Evolutionary conservation across 2,797 vertebrate genomes (phyloP), one percentile per base, ranked within the genome.

Genomic region (Syncerus caffer): DNA sequence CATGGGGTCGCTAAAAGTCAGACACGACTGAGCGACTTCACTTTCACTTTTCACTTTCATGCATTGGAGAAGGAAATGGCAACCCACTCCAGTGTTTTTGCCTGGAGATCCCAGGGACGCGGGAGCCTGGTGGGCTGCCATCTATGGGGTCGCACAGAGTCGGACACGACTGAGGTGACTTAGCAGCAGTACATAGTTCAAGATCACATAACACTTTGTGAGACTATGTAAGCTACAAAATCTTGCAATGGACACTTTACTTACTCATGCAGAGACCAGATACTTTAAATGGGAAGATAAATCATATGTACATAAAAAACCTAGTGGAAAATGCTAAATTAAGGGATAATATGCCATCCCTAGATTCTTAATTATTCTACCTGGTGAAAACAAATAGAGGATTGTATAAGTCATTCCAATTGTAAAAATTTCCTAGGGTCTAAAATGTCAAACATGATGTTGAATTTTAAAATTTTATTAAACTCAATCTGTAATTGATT

Each of bases 381-480:
- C 23, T 78, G 45, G 62, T 27, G 10, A 83, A 86, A 95, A 85
- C 7, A 95, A 29, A 42, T 8, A 71, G 3, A 16, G 1, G 13
- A 42, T 74, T 78, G 50, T 1, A 38, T 31, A 85, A 87, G 29
- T 83, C 42, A 53, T 25, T 91, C 15, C 21, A 76, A 23, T 51
- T 95, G 25, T 90, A 64, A 90, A 93, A 53, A 16, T 42, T 60
- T n/a, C 1, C 7, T 58, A 85, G 3, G 34, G 34, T 91, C 50
- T 83, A 83, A 83, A 89, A 85, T 55, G 38, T 71, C 55, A 90
- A 85, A 78, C 3, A 95, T 5, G 23, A 90, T n/a, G 2, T 92
- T 88, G 67, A 71, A 58, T 76, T 82, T 94, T 90, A 84, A 51
- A 79, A 58, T 85, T 82, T 90, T 84, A 90, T 90, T 91, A 29